Evolutionary conservation across 2,797 vertebrate genomes (phyloP).

Genomic region (Valencia hispanica): DNA sequence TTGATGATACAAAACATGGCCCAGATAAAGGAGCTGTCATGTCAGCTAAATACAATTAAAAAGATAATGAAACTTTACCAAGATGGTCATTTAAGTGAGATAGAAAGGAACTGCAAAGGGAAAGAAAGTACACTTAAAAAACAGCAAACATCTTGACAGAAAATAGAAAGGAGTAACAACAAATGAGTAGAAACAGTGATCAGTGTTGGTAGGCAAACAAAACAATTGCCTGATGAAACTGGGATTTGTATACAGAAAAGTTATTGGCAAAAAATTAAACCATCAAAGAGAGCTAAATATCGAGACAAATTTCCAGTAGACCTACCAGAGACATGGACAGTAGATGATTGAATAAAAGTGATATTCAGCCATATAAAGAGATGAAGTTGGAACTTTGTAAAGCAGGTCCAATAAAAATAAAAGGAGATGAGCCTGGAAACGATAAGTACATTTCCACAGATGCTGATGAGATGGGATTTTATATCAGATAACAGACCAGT

Average conservation of each 20-base stretch:
- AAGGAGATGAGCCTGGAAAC: conserved; percentile 3
- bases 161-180: neutral
- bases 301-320: neutral
- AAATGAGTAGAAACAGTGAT: neutral
- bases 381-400: neutral
- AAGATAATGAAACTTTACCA: neutral
- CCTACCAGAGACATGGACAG: too few species aligned
- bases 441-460: conserved; percentile 3
- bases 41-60: neutral
- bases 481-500: conserved; percentile 11
- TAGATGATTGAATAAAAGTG: neutral
- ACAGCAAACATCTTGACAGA: neutral
- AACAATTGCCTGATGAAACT: neutral
- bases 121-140: neutral
- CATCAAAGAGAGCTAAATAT: neutral
- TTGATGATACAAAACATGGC: neutral
- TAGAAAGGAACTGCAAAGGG: neutral
- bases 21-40: neutral
- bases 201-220: neutral
- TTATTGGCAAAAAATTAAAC: neutral
- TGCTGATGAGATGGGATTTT: neutral
- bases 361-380: neutral
- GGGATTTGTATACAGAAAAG: neutral
- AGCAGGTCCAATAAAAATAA: neutral
- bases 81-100: neutral